A percentile compares a stretch with the other conserved stretches of the same genome.
Evolutionary conservation across 2,888 invertebrate genomes (phyloP).

Genomic region (Spicauda simplicius): DNA sequence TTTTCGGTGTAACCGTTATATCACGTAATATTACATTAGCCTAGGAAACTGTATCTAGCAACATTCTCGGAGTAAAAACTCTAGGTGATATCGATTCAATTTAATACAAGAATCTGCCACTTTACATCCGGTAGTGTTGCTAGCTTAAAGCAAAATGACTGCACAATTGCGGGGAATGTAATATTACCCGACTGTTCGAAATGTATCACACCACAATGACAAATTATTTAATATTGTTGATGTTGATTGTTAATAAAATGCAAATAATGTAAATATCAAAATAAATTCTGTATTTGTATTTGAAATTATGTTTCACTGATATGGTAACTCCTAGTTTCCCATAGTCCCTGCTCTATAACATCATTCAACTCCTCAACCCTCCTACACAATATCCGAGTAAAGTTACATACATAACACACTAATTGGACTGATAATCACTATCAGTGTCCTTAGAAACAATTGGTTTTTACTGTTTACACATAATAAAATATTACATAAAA

Average conservation of each 20-base stretch:
- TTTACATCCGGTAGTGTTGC: conserved; percentile 45
- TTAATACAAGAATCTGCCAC: conserved; percentile 24
- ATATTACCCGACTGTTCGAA: conserved; percentile 75
- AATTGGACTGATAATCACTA: too few species aligned
- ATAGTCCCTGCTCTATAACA: neutral
- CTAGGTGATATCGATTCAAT: neutral
- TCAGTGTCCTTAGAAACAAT: too few species aligned
- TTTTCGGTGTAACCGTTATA: conserved; percentile 48
- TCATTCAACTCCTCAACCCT: too few species aligned
- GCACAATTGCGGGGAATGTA: conserved; percentile 60
- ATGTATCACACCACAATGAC: conserved; percentile 81
- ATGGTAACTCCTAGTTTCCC: neutral
- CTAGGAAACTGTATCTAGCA: conserved; percentile 42
- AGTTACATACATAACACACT: too few species aligned
- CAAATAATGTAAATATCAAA: conserved; percentile 90
- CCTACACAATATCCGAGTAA: too few species aligned
- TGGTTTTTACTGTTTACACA: too few species aligned
- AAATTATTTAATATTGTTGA: conserved; percentile 89
- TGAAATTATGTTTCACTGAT: conserved; percentile 57
- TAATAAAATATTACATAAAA: too few species aligned
- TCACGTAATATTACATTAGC: conserved; percentile 68
- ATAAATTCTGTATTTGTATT: conserved; percentile 90
- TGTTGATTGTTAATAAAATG: conserved; percentile 92
- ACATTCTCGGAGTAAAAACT: conserved; percentile 15
- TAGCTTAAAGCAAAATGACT: conserved; percentile 45